Evolutionary conservation across 2,888 invertebrate genomes (phyloP).

Genomic region (Drosophila birchii): DNA sequence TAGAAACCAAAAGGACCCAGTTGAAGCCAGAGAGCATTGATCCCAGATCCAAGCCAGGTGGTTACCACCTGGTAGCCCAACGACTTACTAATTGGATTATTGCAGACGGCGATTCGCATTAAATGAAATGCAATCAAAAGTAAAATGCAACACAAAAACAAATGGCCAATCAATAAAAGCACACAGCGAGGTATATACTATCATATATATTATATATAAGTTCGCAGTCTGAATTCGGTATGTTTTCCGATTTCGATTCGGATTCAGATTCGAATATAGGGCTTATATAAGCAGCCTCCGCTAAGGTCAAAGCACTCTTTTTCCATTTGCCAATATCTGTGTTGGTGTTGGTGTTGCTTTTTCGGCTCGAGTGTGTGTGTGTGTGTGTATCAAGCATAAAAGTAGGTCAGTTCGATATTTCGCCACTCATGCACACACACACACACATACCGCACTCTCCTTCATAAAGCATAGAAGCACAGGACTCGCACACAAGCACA

Average conservation of each 20-base stretch:
- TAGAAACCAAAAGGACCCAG: too few species aligned
- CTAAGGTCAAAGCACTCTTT: constrained; percentile 78
- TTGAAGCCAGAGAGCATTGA: constrained; percentile 48
- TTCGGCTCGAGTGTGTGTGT: constrained; percentile 43
- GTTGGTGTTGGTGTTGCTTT: constrained; percentile 42
- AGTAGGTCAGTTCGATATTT: constrained; percentile 81
- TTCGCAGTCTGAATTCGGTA: not conserved
- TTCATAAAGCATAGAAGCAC: constrained; percentile 35
- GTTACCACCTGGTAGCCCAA: constrained; percentile 1
- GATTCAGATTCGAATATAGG: constrained; percentile 5
- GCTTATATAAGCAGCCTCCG: constrained; percentile 70
- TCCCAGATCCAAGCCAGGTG: constrained; percentile 30
- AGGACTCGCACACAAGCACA: constrained; percentile 11
- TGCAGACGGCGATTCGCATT: constrained; percentile 35
- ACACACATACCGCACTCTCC: constrained; percentile 11
- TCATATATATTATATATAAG: not conserved
- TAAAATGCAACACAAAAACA: constrained; percentile 28
- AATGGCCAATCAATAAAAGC: constrained; percentile 58
- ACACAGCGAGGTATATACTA: not conserved
- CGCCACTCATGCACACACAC: constrained; percentile 52
- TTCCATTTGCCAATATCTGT: constrained; percentile 53
- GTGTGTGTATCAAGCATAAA: constrained; percentile 62
- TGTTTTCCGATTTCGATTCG: not conserved
- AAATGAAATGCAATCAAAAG: constrained; percentile 60
- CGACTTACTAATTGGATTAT: constrained; percentile 67